These are phyloP conservation scores for Trialeurodes vaporariorum DNA, from an alignment of 1,140 invertebrate genomes.

Conservation along the genomic window DNA sequence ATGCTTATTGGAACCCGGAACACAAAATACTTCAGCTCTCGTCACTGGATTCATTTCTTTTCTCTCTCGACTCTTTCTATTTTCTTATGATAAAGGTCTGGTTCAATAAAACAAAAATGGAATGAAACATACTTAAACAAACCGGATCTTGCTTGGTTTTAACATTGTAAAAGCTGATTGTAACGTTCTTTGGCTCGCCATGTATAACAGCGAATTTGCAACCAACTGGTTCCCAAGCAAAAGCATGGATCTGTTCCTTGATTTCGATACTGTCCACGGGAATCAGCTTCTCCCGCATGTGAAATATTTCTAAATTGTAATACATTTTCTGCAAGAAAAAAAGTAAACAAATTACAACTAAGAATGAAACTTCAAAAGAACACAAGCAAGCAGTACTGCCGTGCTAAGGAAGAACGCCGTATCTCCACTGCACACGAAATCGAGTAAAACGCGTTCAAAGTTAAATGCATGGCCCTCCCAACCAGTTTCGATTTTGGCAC, in stretches of 20 bases:
- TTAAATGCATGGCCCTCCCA: too few relatives aligned
- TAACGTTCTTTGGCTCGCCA: conserved; percentile 77
- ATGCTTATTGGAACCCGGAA: too few relatives aligned
- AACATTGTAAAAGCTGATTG: conserved; percentile 89
- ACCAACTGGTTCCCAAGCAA: conserved; percentile 97
- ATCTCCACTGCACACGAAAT: too few relatives aligned
- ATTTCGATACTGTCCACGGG: conserved; percentile 96
- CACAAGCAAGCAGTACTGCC: too few relatives aligned
- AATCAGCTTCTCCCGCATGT: conserved; percentile 94
- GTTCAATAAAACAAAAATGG: conserved; percentile 2
- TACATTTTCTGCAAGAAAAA: conserved; percentile 68
- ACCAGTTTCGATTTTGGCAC: too few relatives aligned
- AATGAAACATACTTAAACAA: conserved; percentile 52
- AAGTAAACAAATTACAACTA: too few relatives aligned
- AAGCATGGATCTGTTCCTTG: conserved; percentile 83
- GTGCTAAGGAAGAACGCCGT: too few relatives aligned
- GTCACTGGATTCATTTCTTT: too few relatives aligned
- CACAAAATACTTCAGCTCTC: too few relatives aligned
- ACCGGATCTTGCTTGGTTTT: conserved; percentile 74
- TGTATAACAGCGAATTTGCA: conserved; percentile 94
- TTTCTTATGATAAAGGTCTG: conserved; percentile 3
- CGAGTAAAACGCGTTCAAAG: too few relatives aligned
- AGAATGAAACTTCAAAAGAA: too few relatives aligned
- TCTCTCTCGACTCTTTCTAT: neutral
- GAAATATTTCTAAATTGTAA: conserved; percentile 98